Conservation (phyloP, 2,797 vertebrate species). For the Catharus ustulatus region DNA sequence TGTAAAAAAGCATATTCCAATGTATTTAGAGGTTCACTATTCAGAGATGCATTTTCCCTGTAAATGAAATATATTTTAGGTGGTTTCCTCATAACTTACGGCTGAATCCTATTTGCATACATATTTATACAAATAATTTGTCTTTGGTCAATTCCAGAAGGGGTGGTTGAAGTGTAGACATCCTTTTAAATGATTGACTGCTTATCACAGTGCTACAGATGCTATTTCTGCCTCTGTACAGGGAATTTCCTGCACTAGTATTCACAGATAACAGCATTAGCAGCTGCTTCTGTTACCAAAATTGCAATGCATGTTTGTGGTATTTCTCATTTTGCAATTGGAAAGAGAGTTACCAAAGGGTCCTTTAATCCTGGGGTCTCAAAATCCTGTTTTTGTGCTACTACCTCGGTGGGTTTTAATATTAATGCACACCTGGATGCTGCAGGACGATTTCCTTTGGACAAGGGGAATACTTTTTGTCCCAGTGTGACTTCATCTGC, state of each 20-base stretch:
- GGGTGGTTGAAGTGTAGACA: slow-evolving; percentile 7
- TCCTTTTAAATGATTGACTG: slow-evolving; percentile 41
- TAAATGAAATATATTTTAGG: neutral
- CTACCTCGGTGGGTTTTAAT: neutral
- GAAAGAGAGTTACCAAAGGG: slow-evolving; percentile 7
- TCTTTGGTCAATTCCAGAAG: slow-evolving; percentile 8
- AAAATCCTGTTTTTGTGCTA: slow-evolving; percentile 17
- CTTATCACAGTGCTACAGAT: slow-evolving; percentile 49
- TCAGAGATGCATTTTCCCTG: neutral
- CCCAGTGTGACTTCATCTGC: neutral
- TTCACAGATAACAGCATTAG: slow-evolving; percentile 55
- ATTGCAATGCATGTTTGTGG: slow-evolving; percentile 18
- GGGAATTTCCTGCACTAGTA: slow-evolving; percentile 49
- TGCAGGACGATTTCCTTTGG: neutral
- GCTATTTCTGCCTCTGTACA: slow-evolving; percentile 47
- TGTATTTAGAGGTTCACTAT: neutral
- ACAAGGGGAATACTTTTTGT: neutral
- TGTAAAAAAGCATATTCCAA: neutral
- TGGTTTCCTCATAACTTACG: slow-evolving; percentile 21
- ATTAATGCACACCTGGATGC: slow-evolving; percentile 45
- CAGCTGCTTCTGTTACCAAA: slow-evolving; percentile 37
- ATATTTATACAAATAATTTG: slow-evolving; percentile 38
- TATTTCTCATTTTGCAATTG: slow-evolving; percentile 28
- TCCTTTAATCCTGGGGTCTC: neutral
- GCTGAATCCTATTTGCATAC: slow-evolving; percentile 33